Evolutionary conservation across 1,140 invertebrate species (phyloP), one percentile per base, ranked within the genome.

Genomic region (Hyles vespertilio): DNA sequence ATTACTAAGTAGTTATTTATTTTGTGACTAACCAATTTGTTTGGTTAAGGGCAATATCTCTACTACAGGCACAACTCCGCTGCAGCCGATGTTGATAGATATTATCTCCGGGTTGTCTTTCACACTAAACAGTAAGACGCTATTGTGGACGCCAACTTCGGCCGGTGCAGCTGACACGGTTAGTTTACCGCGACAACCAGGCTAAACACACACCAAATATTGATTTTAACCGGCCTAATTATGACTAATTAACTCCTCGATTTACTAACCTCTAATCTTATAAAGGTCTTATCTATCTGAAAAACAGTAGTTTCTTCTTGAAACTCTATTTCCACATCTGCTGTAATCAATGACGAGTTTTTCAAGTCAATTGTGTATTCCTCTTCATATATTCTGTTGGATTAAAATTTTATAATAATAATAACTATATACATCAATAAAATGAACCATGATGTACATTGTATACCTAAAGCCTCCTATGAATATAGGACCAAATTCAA

Each of bases 401-500:
- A 53, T 53, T 45, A n/a, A 12, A 6, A 47, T 8, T 47, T 32
- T 2, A 45, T 2, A 45, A 45, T 45, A 45, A 7, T 45, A 45
- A 45, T n/a, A 8, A 2, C 43, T 45, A 45, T 45, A 46, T 7
- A 46, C 11, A 10, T 10, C 0, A 5, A 9, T 46, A 0, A 3
- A 11, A 46, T 11, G 7, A 46, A 8, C 1, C 3, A 7, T 10
- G 4, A 10, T 11, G 44, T 10, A 9, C 9, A 3, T 6, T 12
- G 32, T 48, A 48, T 5, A 55, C 83, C 83, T 77, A 43, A 78
- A 67, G 36, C 10, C 56, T 60, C 85, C 85, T 34, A 84, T 64
- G 63, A 88, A 88, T 53, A 88, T 87, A 36, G 84, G 82, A 10
- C 85, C 85, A 62, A 88, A 88, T 62, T 87, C 79, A 62, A 88